phyloP scores from a whole-genome alignment of 2,888 invertebrate genomes.

The Lapara coniferarum region DNA sequence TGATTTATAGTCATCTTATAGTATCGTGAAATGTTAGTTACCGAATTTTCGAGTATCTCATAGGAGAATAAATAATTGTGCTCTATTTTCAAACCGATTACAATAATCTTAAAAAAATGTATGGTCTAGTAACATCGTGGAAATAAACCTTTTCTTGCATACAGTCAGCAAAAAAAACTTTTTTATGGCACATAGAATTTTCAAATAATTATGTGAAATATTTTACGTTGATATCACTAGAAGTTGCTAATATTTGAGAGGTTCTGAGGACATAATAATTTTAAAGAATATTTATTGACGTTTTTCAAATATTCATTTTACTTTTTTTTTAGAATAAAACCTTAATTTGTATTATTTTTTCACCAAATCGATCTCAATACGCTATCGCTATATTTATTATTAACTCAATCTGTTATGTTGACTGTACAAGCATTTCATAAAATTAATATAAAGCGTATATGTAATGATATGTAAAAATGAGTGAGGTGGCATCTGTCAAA shows the following conservation, averaged over 20 bases:
- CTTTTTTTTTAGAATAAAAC: no score
- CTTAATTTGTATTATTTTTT: no score
- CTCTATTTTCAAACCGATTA: neutral
- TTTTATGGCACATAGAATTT: neutral
- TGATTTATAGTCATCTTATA: neutral
- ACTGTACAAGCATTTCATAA: neutral
- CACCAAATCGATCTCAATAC: no score
- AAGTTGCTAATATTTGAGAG: neutral
- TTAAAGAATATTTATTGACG: no score
- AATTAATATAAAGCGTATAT: constrained; percentile 14
- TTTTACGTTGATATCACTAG: no score
- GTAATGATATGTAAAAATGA: constrained; percentile 40
- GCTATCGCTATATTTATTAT: no score
- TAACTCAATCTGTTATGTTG: neutral
- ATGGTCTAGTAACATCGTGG: no score
- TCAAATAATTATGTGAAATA: neutral
- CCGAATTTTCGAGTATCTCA: neutral
- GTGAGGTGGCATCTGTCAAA: constrained; percentile 61
- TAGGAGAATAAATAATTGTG: neutral
- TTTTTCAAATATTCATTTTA: no score
- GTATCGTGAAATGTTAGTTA: neutral
- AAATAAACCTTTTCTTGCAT: neutral
- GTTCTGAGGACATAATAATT: no score
- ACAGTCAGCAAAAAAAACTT: neutral
- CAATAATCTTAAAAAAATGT: neutral